Conservation (phyloP, 1,140 invertebrate genomes). For the Drosophila truncata region DNA sequence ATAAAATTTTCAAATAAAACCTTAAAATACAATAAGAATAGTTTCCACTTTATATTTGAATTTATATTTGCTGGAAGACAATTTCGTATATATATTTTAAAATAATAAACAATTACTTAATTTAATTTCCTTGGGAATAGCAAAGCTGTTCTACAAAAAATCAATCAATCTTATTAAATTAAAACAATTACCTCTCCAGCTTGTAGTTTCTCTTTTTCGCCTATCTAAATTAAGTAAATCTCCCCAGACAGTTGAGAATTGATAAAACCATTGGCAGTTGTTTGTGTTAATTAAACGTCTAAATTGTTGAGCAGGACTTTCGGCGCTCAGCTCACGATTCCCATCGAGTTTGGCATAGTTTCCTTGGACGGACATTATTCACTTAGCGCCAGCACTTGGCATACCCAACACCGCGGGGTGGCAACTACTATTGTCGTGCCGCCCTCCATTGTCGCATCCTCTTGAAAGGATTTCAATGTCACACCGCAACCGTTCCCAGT, state of each 20-base stretch:
- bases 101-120: too few species aligned
- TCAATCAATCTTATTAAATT: background rate
- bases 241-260: conserved; percentile 12
- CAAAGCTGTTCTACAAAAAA: background rate
- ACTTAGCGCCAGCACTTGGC: conserved; percentile 66
- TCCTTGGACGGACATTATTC: conserved; percentile 39
- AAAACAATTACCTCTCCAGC: background rate
- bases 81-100: too few species aligned
- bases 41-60: too few species aligned
- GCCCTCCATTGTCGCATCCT: conserved; percentile 32
- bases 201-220: background rate
- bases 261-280: conserved; percentile 25
- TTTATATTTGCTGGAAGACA: too few species aligned
- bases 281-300: conserved; percentile 70
- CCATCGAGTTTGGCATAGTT: conserved; percentile 70
- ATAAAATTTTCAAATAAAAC: too few species aligned
- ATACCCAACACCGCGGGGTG: conserved; percentile 11
- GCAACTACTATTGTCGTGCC: conserved; percentile 67
- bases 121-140: background rate
- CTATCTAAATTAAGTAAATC: conserved; percentile 15
- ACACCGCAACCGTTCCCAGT: conserved; percentile 38
- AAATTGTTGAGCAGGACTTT: conserved; percentile 37
- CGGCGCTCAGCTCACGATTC: conserved; percentile 17
- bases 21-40: too few species aligned
- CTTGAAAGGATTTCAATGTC: conserved; percentile 82